Base-by-base conservation (phyloP, 2,113 vertebrate species). In the Clupea harengus region DNA sequence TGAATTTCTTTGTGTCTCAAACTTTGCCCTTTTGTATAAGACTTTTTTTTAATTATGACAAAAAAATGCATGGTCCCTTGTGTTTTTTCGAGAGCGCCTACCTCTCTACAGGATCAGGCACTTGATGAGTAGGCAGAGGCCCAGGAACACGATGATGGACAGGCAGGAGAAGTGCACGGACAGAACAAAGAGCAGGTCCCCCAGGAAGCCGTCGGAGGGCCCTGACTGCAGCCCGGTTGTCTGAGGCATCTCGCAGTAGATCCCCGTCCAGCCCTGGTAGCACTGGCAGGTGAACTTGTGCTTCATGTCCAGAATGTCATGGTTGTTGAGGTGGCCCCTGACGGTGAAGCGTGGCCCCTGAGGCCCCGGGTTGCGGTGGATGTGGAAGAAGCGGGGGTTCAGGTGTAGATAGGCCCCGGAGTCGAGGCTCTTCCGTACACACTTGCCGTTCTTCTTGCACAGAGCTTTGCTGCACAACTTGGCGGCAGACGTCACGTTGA, bases 401-500 rank as follows among this genome's bases (percentile, higher is more conserved):
- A 99, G 92, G 84, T 99, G 97, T 10, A 99, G 94, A 86, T 96
- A 96, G 7, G 92, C 93, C 20, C 91, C 90, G 0, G 96, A 97
- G 22, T 95, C 91, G 0, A 94, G 92, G 82, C 90, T 93, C 92
- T 95, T 97, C 32, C 96, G 94, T 67, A 98, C 88, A 6, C 97
- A 99, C 85, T 96, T 94, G 50, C 97, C 97, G 0, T 97, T 97
- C 89, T 95, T 97, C 91, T 95, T 96, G 88, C 97, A 99, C 20
- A 98, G 89, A 0, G 95, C 94, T 83, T 96, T 95, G 89, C 97
- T 99, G 75, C 97, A 99, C 86, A 97, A 93, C 81, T 96, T 96
- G 81, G 98, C 95, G 1, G 97, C 97, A 6, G 95, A 95, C 4
- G 97, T 99, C 72, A 98, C 97, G 5, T 98, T 98, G 81, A 97